phyloP scores from a whole-genome alignment of 2,797 vertebrate species.

The Astyanax mexicanus region DNA sequence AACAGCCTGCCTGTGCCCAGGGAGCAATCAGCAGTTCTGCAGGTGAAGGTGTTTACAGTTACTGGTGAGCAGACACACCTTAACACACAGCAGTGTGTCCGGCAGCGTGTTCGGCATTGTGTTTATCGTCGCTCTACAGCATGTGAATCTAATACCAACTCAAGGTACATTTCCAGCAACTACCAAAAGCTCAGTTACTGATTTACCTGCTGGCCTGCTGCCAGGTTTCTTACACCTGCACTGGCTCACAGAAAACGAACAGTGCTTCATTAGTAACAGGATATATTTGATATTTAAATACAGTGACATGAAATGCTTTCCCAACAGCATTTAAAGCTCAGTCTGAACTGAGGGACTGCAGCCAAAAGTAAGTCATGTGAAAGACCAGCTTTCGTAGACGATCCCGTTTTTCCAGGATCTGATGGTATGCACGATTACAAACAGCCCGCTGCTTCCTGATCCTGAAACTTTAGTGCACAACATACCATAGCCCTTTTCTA shows the following conservation, averaged over 20 bases:
- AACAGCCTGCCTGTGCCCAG: constrained; percentile 18
- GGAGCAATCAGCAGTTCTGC: constrained; percentile 9
- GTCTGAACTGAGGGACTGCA: constrained; percentile 18
- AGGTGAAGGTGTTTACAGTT: constrained; percentile 49
- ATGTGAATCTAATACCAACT: constrained; percentile 9
- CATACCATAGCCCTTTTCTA: constrained; percentile 60
- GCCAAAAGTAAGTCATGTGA: not conserved
- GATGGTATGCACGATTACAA: constrained; percentile 1
- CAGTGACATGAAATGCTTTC: not conserved
- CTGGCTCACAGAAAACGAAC: no score
- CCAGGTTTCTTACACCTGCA: not conserved
- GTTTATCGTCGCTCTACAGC: constrained; percentile 29
- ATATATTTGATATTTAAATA: not conserved
- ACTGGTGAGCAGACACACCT: constrained; percentile 53
- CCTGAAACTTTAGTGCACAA: constrained; percentile 50
- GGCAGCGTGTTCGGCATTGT: constrained; percentile 54
- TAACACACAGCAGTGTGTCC: constrained; percentile 11
- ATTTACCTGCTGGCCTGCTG: not conserved
- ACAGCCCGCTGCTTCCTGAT: constrained; percentile 54
- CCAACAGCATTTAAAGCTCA: not conserved
- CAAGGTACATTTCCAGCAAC: not conserved
- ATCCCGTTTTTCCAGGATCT: not conserved
- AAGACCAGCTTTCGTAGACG: not conserved
- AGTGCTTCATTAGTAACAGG: not conserved
- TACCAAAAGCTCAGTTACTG: not conserved